Evolutionary conservation across 2,113 vertebrate species (phyloP).

Genomic region (Pollachius pollachius): DNA sequence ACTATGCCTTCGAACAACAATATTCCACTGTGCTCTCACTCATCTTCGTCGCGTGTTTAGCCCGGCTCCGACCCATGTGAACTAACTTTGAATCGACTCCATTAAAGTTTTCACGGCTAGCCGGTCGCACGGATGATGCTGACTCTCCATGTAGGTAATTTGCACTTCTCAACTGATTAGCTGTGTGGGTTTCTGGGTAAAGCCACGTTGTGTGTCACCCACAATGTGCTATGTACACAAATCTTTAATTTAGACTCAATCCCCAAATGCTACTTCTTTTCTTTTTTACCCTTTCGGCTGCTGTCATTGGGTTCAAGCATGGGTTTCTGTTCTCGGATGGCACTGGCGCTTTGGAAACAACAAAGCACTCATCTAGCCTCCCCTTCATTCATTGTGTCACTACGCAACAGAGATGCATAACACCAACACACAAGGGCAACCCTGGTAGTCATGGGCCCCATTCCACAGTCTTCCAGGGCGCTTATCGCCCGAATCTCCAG

Average conservation of each 20-base stretch:
- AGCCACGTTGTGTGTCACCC: slow-evolving; percentile 14
- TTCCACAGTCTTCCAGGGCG: slow-evolving; percentile 28
- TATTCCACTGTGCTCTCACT: slow-evolving; percentile 27
- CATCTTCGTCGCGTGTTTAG: slow-evolving; percentile 39
- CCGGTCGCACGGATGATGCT: background rate
- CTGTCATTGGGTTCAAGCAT: slow-evolving; percentile 46
- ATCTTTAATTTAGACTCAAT: slow-evolving; percentile 32
- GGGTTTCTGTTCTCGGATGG: slow-evolving; percentile 43
- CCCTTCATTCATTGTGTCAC: slow-evolving; percentile 42
- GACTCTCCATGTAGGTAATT: background rate
- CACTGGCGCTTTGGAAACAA: slow-evolving; percentile 63
- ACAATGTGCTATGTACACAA: slow-evolving; percentile 16
- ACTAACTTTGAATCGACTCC: slow-evolving; percentile 20
- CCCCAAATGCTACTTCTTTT: background rate
- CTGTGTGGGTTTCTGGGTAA: background rate
- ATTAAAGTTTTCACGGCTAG: slow-evolving; percentile 7
- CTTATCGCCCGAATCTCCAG: slow-evolving; percentile 60
- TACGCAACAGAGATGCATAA: slow-evolving; percentile 67
- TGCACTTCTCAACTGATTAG: slow-evolving; percentile 2
- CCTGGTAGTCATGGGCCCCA: slow-evolving; percentile 44
- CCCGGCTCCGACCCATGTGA: slow-evolving; percentile 28
- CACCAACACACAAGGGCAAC: slow-evolving; percentile 63
- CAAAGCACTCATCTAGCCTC: slow-evolving; percentile 43
- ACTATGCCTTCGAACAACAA: slow-evolving; percentile 31
- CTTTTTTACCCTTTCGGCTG: slow-evolving; percentile 27